Evolutionary conservation across 2,797 vertebrate species (phyloP).

Genomic region (Enteromius unitaeniatus): DNA sequence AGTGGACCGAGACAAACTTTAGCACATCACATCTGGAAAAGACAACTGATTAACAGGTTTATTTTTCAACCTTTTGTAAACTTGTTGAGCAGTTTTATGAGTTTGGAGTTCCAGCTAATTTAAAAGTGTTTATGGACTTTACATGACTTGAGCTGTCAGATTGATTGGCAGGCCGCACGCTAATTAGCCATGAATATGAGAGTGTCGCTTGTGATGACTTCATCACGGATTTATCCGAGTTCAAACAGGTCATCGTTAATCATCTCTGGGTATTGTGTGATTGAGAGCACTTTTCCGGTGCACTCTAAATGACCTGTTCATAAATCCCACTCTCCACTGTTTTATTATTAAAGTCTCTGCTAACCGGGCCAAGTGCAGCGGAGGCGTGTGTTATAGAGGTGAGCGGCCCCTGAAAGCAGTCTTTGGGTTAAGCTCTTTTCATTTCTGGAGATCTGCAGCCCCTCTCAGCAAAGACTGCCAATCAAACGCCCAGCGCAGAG

Average conservation of each 20-base stretch:
- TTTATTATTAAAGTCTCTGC: constrained; percentile 67
- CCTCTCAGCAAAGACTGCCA: constrained; percentile 51
- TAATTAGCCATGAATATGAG: constrained; percentile 70
- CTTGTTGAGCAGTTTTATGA: not conserved
- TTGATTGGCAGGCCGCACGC: constrained; percentile 67
- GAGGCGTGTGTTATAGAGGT: constrained; percentile 48
- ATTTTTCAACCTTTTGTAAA: not conserved
- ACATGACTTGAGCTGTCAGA: constrained; percentile 56
- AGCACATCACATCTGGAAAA: not conserved
- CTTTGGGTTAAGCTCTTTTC: constrained; percentile 60
- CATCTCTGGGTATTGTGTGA: constrained; percentile 51
- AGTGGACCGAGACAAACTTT: not conserved
- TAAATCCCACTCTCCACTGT: constrained; percentile 64
- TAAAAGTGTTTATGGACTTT: not conserved
- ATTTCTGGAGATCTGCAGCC: constrained; percentile 59
- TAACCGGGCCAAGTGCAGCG: constrained; percentile 46
- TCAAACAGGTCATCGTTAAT: constrained; percentile 68
- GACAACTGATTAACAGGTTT: not conserved
- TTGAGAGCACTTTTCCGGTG: constrained; percentile 51
- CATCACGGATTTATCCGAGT: constrained; percentile 64
- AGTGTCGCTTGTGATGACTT: constrained; percentile 57
- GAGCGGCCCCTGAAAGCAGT: constrained; percentile 45
- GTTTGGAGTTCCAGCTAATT: not conserved
- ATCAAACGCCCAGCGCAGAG: constrained; percentile 36
- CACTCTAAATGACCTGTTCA: constrained; percentile 58